Base-by-base conservation (phyloP, 2,797 vertebrate genomes). In the Anas bahamensis region DNA sequence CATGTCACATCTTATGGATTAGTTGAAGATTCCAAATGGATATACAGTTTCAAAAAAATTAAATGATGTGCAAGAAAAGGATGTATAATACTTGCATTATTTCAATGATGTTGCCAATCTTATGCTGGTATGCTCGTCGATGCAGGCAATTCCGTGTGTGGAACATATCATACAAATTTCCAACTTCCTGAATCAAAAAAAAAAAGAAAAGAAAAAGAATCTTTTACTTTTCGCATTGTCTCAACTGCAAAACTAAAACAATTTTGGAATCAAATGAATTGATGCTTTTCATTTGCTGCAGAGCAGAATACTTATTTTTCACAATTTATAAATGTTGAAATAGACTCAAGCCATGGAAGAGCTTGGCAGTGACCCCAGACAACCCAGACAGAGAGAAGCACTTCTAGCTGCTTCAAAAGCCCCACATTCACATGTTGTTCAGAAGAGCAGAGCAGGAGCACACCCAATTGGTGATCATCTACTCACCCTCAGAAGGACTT, bases 151-250 rank as follows among this genome's bases (percentile, higher is more conserved):
- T 98, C 69, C 99, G 98, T 0, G 98, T 99, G 93, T 99, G 98
- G 97, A 99, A 99, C 99, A 99, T 98, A 94, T 99, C 99, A 3
- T 99, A 99, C 42, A 99, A 88, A 96, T 99, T 99, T 11, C 97
- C 98, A 93, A 98, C 99, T 86, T 99, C 99, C 99, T 99, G 97
- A 80, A 95, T 56, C 44, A 95, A 81, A 93, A 48, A 68, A 71
- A 71, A 22, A 94, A 44, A 44, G 9, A 18, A 84, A 1, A 31
- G 75, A 81, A 61, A 37, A 50, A 24, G 48, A 65, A 86, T 3
- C 48, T 83, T 73, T 93, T 37, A 90, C 19, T 84, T 73, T 59
- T 72, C 11, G 42, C 42, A 73, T 21, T 37, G 17, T 13, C 60
- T 92, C 41, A 57, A 17, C 31, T 41, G 14, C 5, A 84, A 57